Conservation (phyloP, 2,888 invertebrate species). For the Cremastobaeus sp. region DNA sequence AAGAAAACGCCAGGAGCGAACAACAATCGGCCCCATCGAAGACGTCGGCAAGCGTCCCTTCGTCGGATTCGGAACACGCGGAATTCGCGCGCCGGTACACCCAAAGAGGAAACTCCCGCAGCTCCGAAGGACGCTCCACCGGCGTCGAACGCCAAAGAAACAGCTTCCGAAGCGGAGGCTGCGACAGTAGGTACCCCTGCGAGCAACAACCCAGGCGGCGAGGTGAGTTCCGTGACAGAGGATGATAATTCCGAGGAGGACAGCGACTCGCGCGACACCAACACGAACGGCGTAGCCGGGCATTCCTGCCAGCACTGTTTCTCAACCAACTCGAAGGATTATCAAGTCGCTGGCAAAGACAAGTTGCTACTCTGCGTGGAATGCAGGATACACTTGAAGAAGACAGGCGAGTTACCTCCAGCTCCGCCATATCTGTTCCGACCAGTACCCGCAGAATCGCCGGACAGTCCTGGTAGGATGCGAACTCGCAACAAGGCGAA, state of each 20-base stretch:
- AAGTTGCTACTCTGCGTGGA: conserved; percentile 85
- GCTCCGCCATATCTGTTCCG: conserved; percentile 80
- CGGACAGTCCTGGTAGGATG: conserved; percentile 93
- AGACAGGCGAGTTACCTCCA: conserved; percentile 86
- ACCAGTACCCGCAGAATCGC: conserved; percentile 81
- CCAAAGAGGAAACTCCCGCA: conserved; percentile 86
- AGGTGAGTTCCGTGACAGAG: conserved; percentile 87
- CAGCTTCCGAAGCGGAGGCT: conserved; percentile 77
- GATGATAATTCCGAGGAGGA: conserved; percentile 97
- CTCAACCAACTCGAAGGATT: conserved; percentile 81
- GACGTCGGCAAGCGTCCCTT: conserved; percentile 91
- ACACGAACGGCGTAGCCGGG: conserved; percentile 73
- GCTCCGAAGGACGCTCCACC: conserved; percentile 69
- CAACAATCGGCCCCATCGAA: conserved; percentile 95
- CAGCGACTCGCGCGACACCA: conserved; percentile 93
- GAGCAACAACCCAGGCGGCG: conserved; percentile 78
- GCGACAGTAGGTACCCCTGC: conserved; percentile 71
- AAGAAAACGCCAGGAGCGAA: conserved; percentile 99
- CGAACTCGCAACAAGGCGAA: conserved; percentile 90
- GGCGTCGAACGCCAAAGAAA: conserved; percentile 68
- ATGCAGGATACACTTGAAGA: conserved; percentile 87
- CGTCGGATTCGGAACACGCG: conserved; percentile 92
- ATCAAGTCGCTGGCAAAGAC: conserved; percentile 84
- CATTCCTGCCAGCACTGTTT: conserved; percentile 86
- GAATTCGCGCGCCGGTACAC: conserved; percentile 89